Evolutionary conservation across 2,888 invertebrate species (phyloP).

Genomic region (Raillietiella orientalis): DNA sequence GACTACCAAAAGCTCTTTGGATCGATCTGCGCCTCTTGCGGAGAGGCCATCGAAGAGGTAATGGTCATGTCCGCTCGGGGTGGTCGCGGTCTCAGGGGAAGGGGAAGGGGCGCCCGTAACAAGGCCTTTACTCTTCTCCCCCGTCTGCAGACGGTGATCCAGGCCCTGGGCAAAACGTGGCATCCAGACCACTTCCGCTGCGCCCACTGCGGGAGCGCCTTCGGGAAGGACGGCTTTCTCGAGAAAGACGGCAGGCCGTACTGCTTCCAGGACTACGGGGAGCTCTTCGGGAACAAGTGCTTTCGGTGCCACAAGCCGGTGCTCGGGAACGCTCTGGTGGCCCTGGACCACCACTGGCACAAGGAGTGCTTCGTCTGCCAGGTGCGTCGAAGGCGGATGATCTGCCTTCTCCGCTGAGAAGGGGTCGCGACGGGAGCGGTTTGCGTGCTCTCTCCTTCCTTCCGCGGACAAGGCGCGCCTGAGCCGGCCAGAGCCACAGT

Average conservation of each 20-base stretch:
- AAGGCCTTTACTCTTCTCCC: too few species aligned
- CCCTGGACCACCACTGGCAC: constrained; percentile 90
- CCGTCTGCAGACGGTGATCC: constrained; percentile 97
- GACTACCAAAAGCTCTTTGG: constrained; percentile 97
- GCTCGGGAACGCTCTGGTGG: constrained; percentile 93
- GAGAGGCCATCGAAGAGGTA: constrained; percentile 92
- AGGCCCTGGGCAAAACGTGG: constrained; percentile 89
- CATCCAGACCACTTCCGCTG: constrained; percentile 98
- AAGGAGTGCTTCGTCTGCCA: constrained; percentile 91
- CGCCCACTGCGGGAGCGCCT: constrained; percentile 82
- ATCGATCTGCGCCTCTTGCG: constrained; percentile 92
- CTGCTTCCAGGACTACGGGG: constrained; percentile 81
- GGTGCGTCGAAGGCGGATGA: too few species aligned
- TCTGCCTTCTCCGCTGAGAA: too few species aligned
- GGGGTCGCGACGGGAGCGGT: too few species aligned
- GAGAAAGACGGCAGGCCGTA: constrained; percentile 84
- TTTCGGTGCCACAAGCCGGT: constrained; percentile 82
- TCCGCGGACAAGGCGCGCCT: too few species aligned
- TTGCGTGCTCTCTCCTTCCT: too few species aligned
- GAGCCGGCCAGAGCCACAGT: too few species aligned
- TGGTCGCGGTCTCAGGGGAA: too few species aligned
- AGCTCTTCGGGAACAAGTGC: constrained; percentile 93
- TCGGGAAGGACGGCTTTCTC: constrained; percentile 93
- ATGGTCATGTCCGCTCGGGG: too few species aligned
- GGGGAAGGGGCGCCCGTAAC: too few species aligned